Evolutionary conservation across 2,888 invertebrate species (phyloP).

Genomic region (Hybos culiciformis): DNA sequence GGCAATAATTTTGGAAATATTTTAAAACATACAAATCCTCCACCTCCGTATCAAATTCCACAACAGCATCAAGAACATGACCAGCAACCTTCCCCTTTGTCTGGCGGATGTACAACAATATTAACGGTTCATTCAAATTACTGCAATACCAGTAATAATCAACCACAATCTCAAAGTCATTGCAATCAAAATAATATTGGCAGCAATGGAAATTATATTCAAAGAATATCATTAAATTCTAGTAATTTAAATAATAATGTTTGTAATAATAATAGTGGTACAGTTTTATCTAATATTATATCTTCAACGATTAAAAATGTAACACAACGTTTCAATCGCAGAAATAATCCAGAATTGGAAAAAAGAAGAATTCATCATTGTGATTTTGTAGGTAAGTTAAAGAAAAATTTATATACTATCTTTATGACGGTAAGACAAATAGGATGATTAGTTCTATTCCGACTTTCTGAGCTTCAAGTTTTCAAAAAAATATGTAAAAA

Average conservation of each 20-base stretch:
- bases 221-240: constrained; percentile 4
- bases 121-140: constrained; percentile 20
- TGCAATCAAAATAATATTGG: neutral
- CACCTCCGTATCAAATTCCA: constrained; percentile 28
- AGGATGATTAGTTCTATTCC: too few relatives aligned
- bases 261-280: constrained; percentile 13
- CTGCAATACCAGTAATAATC: constrained; percentile 3
- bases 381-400: constrained; percentile 71
- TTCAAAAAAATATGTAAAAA: too few relatives aligned
- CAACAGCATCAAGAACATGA: constrained; percentile 17
- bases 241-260: constrained; percentile 11
- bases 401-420: too few relatives aligned
- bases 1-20: constrained; percentile 32
- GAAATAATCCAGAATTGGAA: constrained; percentile 94
- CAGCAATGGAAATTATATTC: neutral
- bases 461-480: too few relatives aligned
- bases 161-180: constrained; percentile 2
- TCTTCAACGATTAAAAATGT: constrained; percentile 26
- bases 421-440: too few relatives aligned
- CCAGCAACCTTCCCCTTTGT: constrained; percentile 25
- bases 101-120: constrained; percentile 25
- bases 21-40: constrained; percentile 26
- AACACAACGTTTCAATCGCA: constrained; percentile 65
- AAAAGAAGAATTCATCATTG: constrained; percentile 93
- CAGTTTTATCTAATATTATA: constrained; percentile 21